Base-by-base conservation (phyloP, 2,113 vertebrate species). In the Gallinago media region DNA sequence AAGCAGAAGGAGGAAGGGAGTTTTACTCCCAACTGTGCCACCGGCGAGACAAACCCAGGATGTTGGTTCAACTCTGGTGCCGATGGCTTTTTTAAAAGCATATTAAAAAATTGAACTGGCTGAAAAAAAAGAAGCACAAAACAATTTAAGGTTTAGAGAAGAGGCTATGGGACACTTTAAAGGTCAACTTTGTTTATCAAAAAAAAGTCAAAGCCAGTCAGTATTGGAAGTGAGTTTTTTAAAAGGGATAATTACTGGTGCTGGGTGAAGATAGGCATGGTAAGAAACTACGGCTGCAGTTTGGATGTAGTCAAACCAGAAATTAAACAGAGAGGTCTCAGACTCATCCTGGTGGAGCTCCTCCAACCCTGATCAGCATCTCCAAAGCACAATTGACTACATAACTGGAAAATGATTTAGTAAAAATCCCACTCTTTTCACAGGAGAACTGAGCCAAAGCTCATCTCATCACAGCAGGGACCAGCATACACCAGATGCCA, bases 381-480 rank as follows among this genome's bases (percentile, higher is more conserved):
- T 61, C 49, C 38, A 79, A 59, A 55, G 62, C 68, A 80, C 29
- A 63, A 29, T 5, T 2, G 2, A 47, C 56, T 21, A 16, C 16
- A 17, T 15, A 0, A 0, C 47, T 61, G 11, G 46, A 32, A 56
- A 21, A 32, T 0, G 0, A 10, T 34, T 81, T 44, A 56, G 46
- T 32, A 40, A 44, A 54, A 20, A 61, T 55, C 20, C 15, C 23
- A 15, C 17, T 27, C 34, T 63, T 78, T 23, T 52, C 9, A 3
- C 1, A 17, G 36, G 14, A 31, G 29, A 67, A 36, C 17, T 3
- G 36, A 81, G 47, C n/a, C 29, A 77, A 58, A 71, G 23, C 42
- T 73, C 47, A 47, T 29, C 29, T 42, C n/a, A 50, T 11, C 8
- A 1, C 47, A 58, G 49, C 27, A 80, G 40, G n/a, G 19, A 47